These are phyloP conservation scores for Esperia sulphurella DNA, from an alignment of 2,888 invertebrate genomes.

Conservation along the genomic window DNA sequence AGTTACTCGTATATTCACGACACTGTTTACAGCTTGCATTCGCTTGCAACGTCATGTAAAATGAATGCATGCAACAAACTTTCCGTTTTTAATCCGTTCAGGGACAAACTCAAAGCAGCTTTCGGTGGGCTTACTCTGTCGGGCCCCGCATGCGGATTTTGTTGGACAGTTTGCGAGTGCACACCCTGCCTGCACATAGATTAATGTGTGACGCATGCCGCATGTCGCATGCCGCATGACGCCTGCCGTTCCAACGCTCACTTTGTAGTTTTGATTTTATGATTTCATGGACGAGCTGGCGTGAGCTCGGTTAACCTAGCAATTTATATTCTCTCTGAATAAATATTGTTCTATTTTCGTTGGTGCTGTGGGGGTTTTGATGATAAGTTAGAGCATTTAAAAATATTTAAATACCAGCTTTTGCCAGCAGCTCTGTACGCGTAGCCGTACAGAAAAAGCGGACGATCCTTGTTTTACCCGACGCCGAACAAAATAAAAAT, in stretches of 20 bases:
- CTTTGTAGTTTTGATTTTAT: slow-evolving; percentile 33
- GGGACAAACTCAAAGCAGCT: slow-evolving; percentile 66
- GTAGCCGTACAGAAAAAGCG: not conserved
- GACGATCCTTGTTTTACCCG: too few species aligned
- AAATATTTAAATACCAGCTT: too few species aligned
- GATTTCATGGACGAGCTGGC: slow-evolving; percentile 25
- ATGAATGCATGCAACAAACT: slow-evolving; percentile 50
- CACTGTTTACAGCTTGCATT: not conserved
- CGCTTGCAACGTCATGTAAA: slow-evolving; percentile 7
- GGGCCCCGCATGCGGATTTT: slow-evolving; percentile 54
- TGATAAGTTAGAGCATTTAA: not conserved
- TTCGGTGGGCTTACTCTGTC: slow-evolving; percentile 59
- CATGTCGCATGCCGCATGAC: slow-evolving; percentile 20
- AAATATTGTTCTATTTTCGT: slow-evolving; percentile 20
- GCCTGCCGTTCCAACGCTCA: slow-evolving; percentile 15
- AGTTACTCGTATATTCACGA: not conserved
- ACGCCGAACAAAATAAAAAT: too few species aligned
- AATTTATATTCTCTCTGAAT: slow-evolving; percentile 30
- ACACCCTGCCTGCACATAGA: slow-evolving; percentile 40
- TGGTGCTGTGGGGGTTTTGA: not conserved
- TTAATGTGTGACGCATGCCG: slow-evolving; percentile 53
- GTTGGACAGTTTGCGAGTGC: slow-evolving; percentile 34
- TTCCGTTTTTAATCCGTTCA: slow-evolving; percentile 60
- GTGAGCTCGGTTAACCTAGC: slow-evolving; percentile 28
- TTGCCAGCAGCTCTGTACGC: not conserved